phyloP scores from a whole-genome alignment of 2,113 vertebrate species.

The Neolamprologus sp. region DNA sequence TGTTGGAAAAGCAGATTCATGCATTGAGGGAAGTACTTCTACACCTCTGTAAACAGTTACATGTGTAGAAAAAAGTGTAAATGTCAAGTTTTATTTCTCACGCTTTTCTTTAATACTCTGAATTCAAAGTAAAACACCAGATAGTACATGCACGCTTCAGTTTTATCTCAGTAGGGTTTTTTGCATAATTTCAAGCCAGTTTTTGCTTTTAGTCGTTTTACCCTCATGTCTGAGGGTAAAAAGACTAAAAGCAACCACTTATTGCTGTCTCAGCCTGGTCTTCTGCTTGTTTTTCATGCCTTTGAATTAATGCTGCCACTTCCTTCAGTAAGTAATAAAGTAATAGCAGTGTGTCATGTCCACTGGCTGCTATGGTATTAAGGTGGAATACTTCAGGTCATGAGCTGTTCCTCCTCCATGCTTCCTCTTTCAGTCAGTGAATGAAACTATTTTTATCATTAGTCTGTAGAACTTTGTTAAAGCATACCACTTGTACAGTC shows the following conservation, averaged over 20 bases:
- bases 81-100: neutral
- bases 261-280: neutral
- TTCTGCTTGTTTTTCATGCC: neutral
- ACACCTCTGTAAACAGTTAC: neutral
- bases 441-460: neutral
- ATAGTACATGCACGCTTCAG: neutral
- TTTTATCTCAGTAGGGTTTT: neutral
- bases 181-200: neutral
- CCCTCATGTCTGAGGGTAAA: neutral
- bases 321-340: neutral
- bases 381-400: neutral
- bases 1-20: neutral
- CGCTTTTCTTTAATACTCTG: accelerated
- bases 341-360: neutral
- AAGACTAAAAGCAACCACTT: neutral
- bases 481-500: neutral
- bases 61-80: neutral
- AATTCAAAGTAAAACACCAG: neutral
- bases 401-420: neutral
- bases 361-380: neutral
- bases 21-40: neutral
- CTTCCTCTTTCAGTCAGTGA: neutral
- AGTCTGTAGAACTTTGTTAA: neutral
- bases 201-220: neutral
- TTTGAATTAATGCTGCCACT: neutral